Base-by-base conservation (phyloP, 53 echinoderm and acorn worm species). In the Henricia sp. region DNA sequence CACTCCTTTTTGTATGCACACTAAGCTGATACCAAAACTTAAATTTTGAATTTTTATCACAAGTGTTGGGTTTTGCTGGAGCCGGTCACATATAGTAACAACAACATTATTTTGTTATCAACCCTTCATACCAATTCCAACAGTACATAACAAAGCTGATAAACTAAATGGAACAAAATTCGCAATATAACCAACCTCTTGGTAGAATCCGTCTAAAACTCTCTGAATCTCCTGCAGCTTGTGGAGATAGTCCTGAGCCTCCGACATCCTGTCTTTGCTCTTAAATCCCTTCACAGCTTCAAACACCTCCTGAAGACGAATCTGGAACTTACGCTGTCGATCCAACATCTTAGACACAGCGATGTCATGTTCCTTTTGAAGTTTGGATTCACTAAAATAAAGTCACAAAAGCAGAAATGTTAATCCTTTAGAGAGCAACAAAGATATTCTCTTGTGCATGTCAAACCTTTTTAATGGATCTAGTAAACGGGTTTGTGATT, bases 261-360 rank as follows among this genome's bases (percentile, higher is more conserved):
- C 97, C 1, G 97, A 92, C 97, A 97, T 97, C 48, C 97, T 78
- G 68, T 97, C 97, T 67, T 92, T 94, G 72, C 84, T 88, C 80
- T 90, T 85, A 77, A 97, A 97, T 37, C 88, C 56, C 69, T 94
- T 97, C 28, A 97, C 97, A 60, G 92, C 86, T 9, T 94, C 92
- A 50, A 67, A 64, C 29, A 94, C 65, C 17, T 94, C 90, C 63
- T 90, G 83, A 74, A 97, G 92, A 20, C 76, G 88, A 11, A 48
- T 67, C 37, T 71, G 83, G 86, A 94, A 97, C 84, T 83, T 86
- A 48, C 92, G 92, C 88, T 97, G 90, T 84, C 92, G 58, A 40
- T 92, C 90, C 16, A 24, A 67, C 44, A 97, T 83, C 72, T 94
- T 97, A 37, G 72, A 77, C 12, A 97, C 97, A 0, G 94, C 97